Percentiles rank a stretch among this genome's conserved stretches.
phyloP scores from a whole-genome alignment of 2,113 vertebrate species.

The Gymnocephalus cernua region DNA sequence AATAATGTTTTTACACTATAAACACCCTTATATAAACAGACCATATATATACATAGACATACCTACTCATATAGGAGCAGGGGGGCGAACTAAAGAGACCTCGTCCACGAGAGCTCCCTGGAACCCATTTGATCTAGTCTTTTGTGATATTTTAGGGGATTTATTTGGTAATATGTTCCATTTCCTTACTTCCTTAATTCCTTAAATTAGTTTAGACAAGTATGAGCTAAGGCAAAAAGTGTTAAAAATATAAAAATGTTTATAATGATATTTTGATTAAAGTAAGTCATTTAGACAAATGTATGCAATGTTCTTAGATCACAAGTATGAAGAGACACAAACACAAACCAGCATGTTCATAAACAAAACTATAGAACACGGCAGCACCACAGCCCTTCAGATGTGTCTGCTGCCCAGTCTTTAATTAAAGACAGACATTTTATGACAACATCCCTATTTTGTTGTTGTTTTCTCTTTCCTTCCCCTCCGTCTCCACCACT shows the following conservation, averaged over 20 bases:
- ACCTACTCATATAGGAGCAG: too few relatives aligned
- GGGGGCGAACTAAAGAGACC: too few relatives aligned
- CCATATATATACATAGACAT: too few relatives aligned
- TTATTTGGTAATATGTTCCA: too few relatives aligned
- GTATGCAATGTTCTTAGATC: neutral
- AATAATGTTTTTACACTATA: too few relatives aligned
- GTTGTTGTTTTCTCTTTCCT: constrained; percentile 45
- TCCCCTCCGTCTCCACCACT: constrained; percentile 9
- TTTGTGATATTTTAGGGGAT: too few relatives aligned
- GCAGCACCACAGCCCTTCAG: neutral
- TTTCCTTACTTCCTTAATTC: too few relatives aligned
- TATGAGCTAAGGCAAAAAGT: neutral
- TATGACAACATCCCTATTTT: constrained; percentile 32
- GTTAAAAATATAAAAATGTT: neutral
- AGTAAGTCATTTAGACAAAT: neutral
- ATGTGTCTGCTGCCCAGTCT: constrained; percentile 23
- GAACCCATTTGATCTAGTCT: too few relatives aligned
- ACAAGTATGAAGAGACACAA: neutral
- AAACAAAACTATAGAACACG: neutral
- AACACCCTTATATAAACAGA: too few relatives aligned
- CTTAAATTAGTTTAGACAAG: too few relatives aligned
- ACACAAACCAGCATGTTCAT: neutral
- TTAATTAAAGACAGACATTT: constrained; percentile 65
- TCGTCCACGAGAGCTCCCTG: too few relatives aligned
- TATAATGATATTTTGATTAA: neutral